Percentiles rank a stretch among this genome's conserved stretches.
Evolutionary conservation across 2,888 invertebrate genomes (phyloP).

Genomic region (Teleogryllus oceanicus): DNA sequence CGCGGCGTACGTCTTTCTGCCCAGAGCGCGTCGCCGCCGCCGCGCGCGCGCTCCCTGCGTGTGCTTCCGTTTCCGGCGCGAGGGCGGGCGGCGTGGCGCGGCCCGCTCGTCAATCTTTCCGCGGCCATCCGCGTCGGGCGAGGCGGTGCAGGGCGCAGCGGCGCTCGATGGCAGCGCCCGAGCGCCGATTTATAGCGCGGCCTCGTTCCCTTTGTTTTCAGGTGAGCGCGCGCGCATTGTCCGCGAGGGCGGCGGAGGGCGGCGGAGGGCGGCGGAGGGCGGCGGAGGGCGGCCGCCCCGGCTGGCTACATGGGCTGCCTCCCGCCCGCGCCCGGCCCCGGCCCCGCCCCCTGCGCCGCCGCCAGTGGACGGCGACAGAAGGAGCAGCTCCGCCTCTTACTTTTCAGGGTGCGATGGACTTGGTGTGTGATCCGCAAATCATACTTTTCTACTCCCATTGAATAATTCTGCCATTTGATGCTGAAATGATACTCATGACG

Average conservation of each 20-base stretch:
- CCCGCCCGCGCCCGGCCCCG: too few species aligned
- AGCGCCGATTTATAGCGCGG: background rate
- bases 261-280: background rate
- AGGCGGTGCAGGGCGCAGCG: background rate
- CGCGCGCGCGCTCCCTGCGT: background rate
- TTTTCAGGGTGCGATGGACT: too few species aligned
- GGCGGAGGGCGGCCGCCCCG: too few species aligned
- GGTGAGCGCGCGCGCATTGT: background rate
- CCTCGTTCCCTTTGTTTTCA: background rate
- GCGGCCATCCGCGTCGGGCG: background rate
- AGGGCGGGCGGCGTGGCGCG: background rate
- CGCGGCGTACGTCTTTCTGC: too few species aligned
- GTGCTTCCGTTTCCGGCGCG: background rate
- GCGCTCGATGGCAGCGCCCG: background rate
- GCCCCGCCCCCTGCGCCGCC: too few species aligned
- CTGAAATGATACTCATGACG: too few species aligned
- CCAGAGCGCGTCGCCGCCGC: background rate
- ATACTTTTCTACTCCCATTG: too few species aligned
- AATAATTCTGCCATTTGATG: too few species aligned
- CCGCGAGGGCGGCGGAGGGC: background rate
- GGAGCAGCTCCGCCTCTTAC: too few species aligned
- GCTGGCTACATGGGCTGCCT: too few species aligned
- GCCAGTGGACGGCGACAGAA: too few species aligned
- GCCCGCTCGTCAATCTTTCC: background rate
- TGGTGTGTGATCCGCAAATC: too few species aligned